Base-by-base conservation (phyloP, 1,140 invertebrate species). In the Drosophila varians region DNA sequence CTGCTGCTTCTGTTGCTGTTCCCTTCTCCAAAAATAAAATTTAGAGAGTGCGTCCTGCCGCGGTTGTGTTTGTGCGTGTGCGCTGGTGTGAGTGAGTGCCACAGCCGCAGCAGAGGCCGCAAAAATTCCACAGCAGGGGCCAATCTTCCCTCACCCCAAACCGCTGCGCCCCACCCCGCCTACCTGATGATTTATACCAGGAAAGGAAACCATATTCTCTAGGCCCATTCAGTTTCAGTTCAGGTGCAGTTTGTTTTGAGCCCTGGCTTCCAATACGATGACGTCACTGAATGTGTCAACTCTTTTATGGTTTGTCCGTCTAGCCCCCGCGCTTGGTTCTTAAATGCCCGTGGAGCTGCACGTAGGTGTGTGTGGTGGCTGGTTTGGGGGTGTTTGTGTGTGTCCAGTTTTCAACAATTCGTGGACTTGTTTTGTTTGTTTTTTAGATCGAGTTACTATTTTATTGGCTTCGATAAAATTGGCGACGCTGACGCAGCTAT, bases 91-190 rank as follows among this genome's bases (percentile, higher is more conserved):
- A n/a, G 25, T 42, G 45, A 12, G 16, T 64, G 43, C 19, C 18
- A 19, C 77, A 82, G 78, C 61, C 71, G 75, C 77, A 82, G 61
- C 34, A 70, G 49, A 68, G 66, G 64, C 71, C 76, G 77, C 65
- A 86, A 84, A 84, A 84, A 84, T 84, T 84, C 82, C 80, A 79
- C 51, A 68, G 75, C 80, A 68, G 45, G 47, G 70, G 71, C 71
- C 78, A 76, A 77, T 76, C 70, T 55, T 51, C 58, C 58, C 47
- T 46, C 34, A 48, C 53, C 56, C 60, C 16, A n/a, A n/a, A n/a
- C n/a, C n/a, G n/a, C n/a, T n/a, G n/a, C n/a, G n/a, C 16, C 9
- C 14, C 18, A 5, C 31, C 48, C 49, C 31, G 11, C 7, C 1
- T 8, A 8, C 54, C 7, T 4, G n/a, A 14, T 40, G 12, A 5